phyloP scores from a whole-genome alignment of 2,888 invertebrate species.

The Melanargia galathea region DNA sequence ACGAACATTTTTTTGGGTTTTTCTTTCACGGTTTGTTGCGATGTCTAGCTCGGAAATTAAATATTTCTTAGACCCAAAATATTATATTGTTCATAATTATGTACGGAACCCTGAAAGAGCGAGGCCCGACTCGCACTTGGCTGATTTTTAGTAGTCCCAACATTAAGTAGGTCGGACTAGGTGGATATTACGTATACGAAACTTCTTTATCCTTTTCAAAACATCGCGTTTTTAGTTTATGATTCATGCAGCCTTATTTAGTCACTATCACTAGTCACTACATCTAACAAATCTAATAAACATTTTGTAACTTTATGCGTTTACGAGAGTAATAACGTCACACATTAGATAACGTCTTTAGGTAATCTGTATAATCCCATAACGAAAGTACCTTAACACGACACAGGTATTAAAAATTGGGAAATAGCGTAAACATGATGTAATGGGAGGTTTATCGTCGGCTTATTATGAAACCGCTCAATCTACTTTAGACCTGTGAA shows the following conservation, averaged over 20 bases:
- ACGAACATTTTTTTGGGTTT: too few relatives aligned
- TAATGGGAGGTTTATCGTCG: conserved; percentile 19
- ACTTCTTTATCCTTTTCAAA: not conserved
- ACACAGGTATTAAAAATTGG: conserved; percentile 22
- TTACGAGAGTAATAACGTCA: conserved; percentile 18
- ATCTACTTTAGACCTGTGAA: too few relatives aligned
- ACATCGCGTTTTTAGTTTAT: conserved; percentile 1
- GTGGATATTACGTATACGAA: not conserved
- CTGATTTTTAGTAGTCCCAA: too few relatives aligned
- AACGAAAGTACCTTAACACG: conserved; percentile 34
- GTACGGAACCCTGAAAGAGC: too few relatives aligned
- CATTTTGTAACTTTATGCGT: conserved; percentile 28
- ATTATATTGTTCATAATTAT: too few relatives aligned
- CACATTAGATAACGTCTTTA: conserved; percentile 40
- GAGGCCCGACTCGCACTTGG: too few relatives aligned
- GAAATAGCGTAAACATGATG: conserved; percentile 24
- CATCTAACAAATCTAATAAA: conserved; percentile 21
- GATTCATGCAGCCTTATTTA: conserved; percentile 19
- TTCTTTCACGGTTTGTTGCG: too few relatives aligned
- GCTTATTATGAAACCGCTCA: conserved; percentile 6
- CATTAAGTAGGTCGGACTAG: too few relatives aligned
- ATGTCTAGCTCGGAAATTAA: too few relatives aligned
- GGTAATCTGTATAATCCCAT: conserved; percentile 46
- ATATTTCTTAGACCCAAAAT: too few relatives aligned
- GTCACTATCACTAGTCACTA: conserved; percentile 7